Base-by-base conservation (phyloP, 2,113 vertebrate genomes). In the Sander lucioperca region DNA sequence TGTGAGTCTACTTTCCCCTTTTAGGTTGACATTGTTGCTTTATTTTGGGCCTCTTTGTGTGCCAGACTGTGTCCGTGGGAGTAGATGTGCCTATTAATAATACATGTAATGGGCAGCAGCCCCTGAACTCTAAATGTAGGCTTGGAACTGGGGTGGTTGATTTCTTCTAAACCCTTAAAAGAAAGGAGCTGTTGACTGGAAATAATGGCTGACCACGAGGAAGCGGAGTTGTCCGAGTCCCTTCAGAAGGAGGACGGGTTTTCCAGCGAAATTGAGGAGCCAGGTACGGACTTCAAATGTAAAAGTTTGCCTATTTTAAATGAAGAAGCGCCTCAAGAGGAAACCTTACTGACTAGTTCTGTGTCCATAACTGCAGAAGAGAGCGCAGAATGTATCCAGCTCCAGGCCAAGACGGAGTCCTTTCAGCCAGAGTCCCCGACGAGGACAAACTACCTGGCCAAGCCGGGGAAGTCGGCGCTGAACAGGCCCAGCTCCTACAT, bases 301-400 rank as follows among this genome's bases (percentile, higher is more conserved):
- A 94, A 93, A 87, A 97, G 96, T 93, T 92, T 97, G 58, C 96
- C 96, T 0, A 75, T 85, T 19, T 90, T 97, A 65, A 96, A 90
- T 66, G 95, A 95, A 51, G 88, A 84, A 0, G 82, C 19, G 5
- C 91, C 85, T 15, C 89, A 87, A 7, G 85, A 86, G 86, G 92
- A 94, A 43, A 89, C 87, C 11, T 33, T 86, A 12, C 78, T 93
- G 67, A 66, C 90, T 5, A 56, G 88, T 51, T 93, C 94, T 2
- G 86, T 56, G 70, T 92, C 93, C 15, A 70, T 88, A 43, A 80
- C 88, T 2, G 87, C 72, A 1, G 90, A 86, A 21, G 93, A 94
- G 78, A 89, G 79, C 58, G 80, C 86, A 2, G 91, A 94, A 25
- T 90, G 88, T 64, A 84, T 78, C 68, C 74, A 91, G 87, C 84